Percentiles rank a stretch among this genome's conserved stretches.
These are phyloP conservation scores for Pampus argenteus DNA, from an alignment of 2,797 vertebrate genomes.

Conservation along the genomic window DNA sequence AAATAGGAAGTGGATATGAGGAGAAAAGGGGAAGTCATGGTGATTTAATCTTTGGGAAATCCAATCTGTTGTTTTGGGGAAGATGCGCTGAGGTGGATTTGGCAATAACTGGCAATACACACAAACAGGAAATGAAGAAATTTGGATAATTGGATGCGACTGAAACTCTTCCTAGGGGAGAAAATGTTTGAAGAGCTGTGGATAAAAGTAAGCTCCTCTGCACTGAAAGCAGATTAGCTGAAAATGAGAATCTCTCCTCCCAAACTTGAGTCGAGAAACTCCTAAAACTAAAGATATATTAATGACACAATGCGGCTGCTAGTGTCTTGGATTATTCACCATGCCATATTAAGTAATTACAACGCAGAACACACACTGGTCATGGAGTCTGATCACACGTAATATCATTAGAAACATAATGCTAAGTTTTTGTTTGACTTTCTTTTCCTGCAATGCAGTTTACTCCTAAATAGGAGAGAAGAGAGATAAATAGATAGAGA, in stretches of 20 bases:
- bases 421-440: constrained; percentile 9
- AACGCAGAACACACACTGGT: constrained; percentile 2
- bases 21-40: constrained; percentile 10
- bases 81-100: constrained; percentile 4
- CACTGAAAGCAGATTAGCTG: constrained; percentile 30
- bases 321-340: constrained; percentile 20
- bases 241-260: constrained; percentile 36
- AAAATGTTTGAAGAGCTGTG: constrained; percentile 24
- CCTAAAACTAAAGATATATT: constrained; percentile 13
- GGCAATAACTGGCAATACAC: background rate
- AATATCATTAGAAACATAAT: constrained; percentile 15
- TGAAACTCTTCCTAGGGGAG: constrained; percentile 38
- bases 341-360: constrained; percentile 29
- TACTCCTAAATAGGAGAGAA: constrained; percentile 44
- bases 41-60: constrained; percentile 8
- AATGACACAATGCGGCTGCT: background rate
- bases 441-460: constrained; percentile 26
- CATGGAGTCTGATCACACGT: constrained; percentile 24
- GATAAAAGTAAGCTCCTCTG: constrained; percentile 37
- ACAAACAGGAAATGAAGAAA: constrained; percentile 40
- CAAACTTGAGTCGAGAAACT: constrained; percentile 19
- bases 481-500: constrained; percentile 42
- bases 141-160: constrained; percentile 37
- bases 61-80: constrained; percentile 18
- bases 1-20: background rate